Evolutionary conservation across 1,140 invertebrate genomes (phyloP), one percentile per base, ranked within the genome.

Genomic region (Lepidurus arcticus): DNA sequence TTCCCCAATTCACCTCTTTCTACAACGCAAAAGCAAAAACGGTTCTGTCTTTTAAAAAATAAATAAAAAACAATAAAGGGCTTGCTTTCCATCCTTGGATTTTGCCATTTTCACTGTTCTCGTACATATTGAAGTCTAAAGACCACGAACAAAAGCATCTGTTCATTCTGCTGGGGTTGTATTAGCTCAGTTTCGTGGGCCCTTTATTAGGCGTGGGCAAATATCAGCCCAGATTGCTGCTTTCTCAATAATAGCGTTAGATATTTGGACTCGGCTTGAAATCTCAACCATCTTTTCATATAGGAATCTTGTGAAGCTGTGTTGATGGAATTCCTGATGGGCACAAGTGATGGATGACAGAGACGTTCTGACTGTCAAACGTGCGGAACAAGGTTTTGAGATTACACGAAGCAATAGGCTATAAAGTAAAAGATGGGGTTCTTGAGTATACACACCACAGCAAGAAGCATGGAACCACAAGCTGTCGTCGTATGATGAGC

Each of bases 231-330:
- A 8, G 53, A 65, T 65, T 21, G 53, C 53, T 65, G 53, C 16
- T 65, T 65, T 16, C 13, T 65, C 53, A 9, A 16, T 16, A 65
- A 21, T 65, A 65, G 21, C 21, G 21, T 21, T 21, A 21, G 13
- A 7, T 13, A 4, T 65, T 13, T 11, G 45, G 10, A 11, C 16
- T 47, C 45, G n/a, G 53, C 53, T 21, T 65, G 53, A n/a, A 65
- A 65, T 65, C 53, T 65, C 53, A 11, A 65, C 53, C 53, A 65
- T 65, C 53, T 13, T 65, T 65, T 65, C 53, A 65, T 65, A 65
- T 65, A 34, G 34, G 34, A 34, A 34, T 34, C 3, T 4, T 34
- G 21, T 21, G 53, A 13, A 7, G 6, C 9, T 1, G n/a, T 65
- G 53, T 65, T 65, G 53, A 65, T 65, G 7, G 53, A 65, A 65